Evolutionary conservation across 2,113 vertebrate species (phyloP), one percentile per base, ranked within the genome.

Genomic region (Daphoenositta chrysoptera): DNA sequence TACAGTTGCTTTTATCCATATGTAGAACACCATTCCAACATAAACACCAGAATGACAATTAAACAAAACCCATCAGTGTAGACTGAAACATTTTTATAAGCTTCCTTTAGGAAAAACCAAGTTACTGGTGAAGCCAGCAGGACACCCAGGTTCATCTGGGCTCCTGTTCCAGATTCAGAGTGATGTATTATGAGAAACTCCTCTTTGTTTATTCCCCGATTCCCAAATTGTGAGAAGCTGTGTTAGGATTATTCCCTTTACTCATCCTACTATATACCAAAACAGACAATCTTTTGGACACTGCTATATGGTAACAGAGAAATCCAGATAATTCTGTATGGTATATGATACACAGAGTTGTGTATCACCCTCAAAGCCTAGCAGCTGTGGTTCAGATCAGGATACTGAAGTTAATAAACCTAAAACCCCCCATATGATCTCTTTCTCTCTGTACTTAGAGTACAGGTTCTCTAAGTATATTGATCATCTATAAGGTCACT

Each of bases 381-480:
- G 54, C 40, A 63, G 27, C 10, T 71, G 22, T 48, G 58, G 70
- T 57, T 60, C 21, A 56, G 9, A 53, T 56, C 30, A 56, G 30
- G 28, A 60, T 35, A 73, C 39, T 30, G 13, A 88, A 83, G 22
- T 13, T 44, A 77, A 64, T 23, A 47, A 56, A 86, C 58, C 8
- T 28, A 13, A 56, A 44, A 24, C 1, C 2, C 1, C 6, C 13
- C 3, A 2, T 26, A 7, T 18, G 7, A n/a, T 64, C 15, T 60
- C 16, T 54, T 11, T 53, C 19, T 63, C 4, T 23, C 18, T 54
- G 4, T 37, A 60, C 40, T 84, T 63, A 64, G 18, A 42, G 42
- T 42, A 30, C 37, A 42, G 8, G 48, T 53, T 30, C 24, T 75
- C 8, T 20, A 89, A 51, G 9, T 23, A 40, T 37, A 22, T 44